Base-by-base conservation (phyloP, 2,113 vertebrate genomes). In the Leucopternis melanops region DNA sequence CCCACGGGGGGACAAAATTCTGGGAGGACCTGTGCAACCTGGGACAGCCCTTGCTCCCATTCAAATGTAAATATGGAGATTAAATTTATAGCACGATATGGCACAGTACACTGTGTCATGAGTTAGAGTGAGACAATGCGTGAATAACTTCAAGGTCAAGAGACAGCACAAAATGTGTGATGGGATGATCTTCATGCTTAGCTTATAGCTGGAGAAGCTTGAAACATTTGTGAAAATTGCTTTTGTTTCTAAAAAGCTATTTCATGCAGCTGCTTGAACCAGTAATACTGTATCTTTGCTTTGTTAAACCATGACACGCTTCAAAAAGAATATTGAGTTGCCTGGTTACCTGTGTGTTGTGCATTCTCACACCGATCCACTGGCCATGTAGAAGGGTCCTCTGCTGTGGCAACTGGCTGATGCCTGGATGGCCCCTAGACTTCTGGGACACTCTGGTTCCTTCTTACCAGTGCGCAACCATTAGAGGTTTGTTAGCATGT, bases 61-160 rank as follows among this genome's bases (percentile, higher is more conserved):
- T n/a, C n/a, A n/a, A n/a, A n/a, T n/a, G n/a, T 84, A 96, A 93
- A 92, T 59, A 71, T 0, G 0, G 59, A 92, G 71, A 91, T 92
- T 65, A 80, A 86, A 94, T 94, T 95, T 94, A 85, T 79, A 82
- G 78, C 84, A 87, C 70, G 84, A 72, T 91, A 75, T 87, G 81
- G 77, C 90, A 82, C 44, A 69, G 61, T 36, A 81, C 27, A 49
- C 62, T 44, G 34, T 50, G 25, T 95, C 63, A 36, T 87, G 72
- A 93, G 59, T 94, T 84, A 93, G 80, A 95, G 73, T 19, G 25
- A 92, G 93, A 69, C 71, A 90, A 86, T 54, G 58, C 62, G 58
- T 49, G 40, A 96, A 22, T 66, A 85, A 52, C 70, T 82, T 81
- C 81, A 77, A 96, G 90, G 93, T 95, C 85, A 91, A 92, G 87